These are phyloP conservation scores for Nematopogon swammerdamellus DNA, from an alignment of 2,888 invertebrate genomes.

Conservation along the genomic window DNA sequence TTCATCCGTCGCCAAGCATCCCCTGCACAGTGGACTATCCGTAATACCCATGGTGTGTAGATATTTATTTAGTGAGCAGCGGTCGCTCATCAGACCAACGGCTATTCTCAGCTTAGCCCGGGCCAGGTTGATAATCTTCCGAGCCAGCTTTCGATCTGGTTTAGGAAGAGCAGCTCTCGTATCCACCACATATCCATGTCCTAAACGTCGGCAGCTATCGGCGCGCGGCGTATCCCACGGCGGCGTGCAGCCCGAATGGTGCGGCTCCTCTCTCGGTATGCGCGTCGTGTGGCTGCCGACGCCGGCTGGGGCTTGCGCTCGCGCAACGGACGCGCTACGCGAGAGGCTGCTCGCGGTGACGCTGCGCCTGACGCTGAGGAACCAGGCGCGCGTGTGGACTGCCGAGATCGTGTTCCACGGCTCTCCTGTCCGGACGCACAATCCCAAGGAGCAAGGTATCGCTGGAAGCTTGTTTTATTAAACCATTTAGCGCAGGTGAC, in stretches of 20 bases:
- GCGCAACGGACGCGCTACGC: constrained; percentile 69
- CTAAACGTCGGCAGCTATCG: constrained; percentile 69
- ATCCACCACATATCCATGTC: too few relatives aligned
- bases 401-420: constrained; percentile 87
- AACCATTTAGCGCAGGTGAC: too few relatives aligned
- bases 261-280: constrained; percentile 81
- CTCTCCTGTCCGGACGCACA: constrained; percentile 73
- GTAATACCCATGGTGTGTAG: too few relatives aligned
- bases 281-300: constrained; percentile 75
- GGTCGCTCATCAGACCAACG: too few relatives aligned
- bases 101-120: too few relatives aligned
- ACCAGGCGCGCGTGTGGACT: constrained; percentile 79
- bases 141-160: too few relatives aligned
- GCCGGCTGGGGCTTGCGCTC: constrained; percentile 43
- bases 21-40: too few relatives aligned
- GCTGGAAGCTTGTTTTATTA: too few relatives aligned
- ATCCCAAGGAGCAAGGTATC: constrained; percentile 81
- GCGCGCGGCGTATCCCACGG: constrained; percentile 85
- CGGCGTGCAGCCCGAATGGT: constrained; percentile 89
- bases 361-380: constrained; percentile 74
- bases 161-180: too few relatives aligned
- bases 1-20: too few relatives aligned
- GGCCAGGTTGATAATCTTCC: too few relatives aligned
- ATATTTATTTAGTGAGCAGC: too few relatives aligned
- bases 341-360: constrained; percentile 80